Evolutionary conservation across 2,888 invertebrate species (phyloP).

Genomic region (Adela reaumurella): DNA sequence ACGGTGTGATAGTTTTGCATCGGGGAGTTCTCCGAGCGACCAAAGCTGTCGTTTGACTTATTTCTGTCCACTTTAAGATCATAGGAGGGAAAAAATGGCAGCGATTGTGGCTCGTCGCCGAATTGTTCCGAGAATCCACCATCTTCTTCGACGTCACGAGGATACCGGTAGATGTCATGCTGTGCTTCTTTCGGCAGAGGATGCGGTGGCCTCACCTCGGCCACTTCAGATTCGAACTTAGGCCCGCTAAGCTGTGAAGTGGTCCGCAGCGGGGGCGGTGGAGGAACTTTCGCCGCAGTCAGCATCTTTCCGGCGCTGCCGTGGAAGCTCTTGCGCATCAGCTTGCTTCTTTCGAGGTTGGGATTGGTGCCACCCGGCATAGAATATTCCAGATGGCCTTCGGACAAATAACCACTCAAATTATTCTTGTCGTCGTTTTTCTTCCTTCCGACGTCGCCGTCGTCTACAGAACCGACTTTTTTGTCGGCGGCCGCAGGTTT

Average conservation of each 20-base stretch:
- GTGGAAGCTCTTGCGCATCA: slow-evolving; percentile 87
- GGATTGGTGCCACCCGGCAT: slow-evolving; percentile 67
- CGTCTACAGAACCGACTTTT: slow-evolving; percentile 63
- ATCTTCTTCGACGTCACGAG: slow-evolving; percentile 37
- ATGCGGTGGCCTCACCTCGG: slow-evolving; percentile 42
- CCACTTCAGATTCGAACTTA: slow-evolving; percentile 59
- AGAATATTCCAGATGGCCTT: slow-evolving; percentile 79
- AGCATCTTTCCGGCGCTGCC: slow-evolving; percentile 79
- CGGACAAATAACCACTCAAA: slow-evolving; percentile 79
- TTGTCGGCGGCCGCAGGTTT: slow-evolving; percentile 35
- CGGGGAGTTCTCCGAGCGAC: slow-evolving; percentile 17
- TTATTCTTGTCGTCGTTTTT: slow-evolving; percentile 57
- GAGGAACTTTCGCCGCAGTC: slow-evolving; percentile 80
- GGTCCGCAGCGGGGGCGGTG: slow-evolving; percentile 80
- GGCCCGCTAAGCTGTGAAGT: slow-evolving; percentile 78
- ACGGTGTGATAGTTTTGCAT: slow-evolving; percentile 61
- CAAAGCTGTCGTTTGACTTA: slow-evolving; percentile 30
- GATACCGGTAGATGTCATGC: slow-evolving; percentile 5
- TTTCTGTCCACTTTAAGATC: slow-evolving; percentile 24
- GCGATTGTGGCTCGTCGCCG: slow-evolving; percentile 58
- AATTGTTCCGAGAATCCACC: slow-evolving; percentile 50
- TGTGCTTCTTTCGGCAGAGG: slow-evolving; percentile 27
- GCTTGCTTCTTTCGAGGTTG: slow-evolving; percentile 78
- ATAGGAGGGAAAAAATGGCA: slow-evolving; percentile 59
- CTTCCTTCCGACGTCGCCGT: slow-evolving; percentile 68